Conservation (phyloP, 2,888 invertebrate genomes). For the Pseudococcus viburni region DNA sequence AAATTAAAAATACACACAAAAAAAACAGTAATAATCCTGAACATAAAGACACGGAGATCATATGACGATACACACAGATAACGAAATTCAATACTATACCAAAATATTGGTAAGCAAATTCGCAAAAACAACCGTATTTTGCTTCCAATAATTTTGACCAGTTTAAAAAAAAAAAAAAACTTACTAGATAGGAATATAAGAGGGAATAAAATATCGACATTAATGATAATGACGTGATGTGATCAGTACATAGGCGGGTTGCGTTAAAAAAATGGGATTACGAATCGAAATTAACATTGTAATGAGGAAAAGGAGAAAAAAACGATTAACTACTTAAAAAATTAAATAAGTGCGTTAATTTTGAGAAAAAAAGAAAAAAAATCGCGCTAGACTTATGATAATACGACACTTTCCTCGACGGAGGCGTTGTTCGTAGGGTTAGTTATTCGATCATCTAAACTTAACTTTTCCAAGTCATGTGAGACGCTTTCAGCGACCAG, state of each 20-base stretch:
- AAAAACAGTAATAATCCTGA: slow-evolving; percentile 39
- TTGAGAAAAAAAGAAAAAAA: slow-evolving; percentile 2
- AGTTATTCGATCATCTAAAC: slow-evolving; percentile 54
- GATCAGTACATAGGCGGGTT: slow-evolving; percentile 40
- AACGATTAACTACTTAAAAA: slow-evolving; percentile 49
- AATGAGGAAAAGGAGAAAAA: slow-evolving; percentile 5
- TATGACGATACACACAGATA: slow-evolving; percentile 41
- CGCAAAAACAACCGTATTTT: slow-evolving; percentile 6
- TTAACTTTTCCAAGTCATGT: slow-evolving; percentile 43
- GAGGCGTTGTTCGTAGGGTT: background rate
- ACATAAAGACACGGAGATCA: slow-evolving; percentile 42
- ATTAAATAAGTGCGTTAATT: slow-evolving; percentile 50
- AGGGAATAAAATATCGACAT: slow-evolving; percentile 44
- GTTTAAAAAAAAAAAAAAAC: slow-evolving; percentile 6
- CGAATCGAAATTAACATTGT: slow-evolving; percentile 31
- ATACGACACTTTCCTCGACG: slow-evolving; percentile 4
- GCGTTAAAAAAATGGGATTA: slow-evolving; percentile 38
- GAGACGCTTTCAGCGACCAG: background rate
- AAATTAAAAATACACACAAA: slow-evolving; percentile 36
- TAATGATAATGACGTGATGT: slow-evolving; percentile 35
- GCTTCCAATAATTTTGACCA: slow-evolving; percentile 8
- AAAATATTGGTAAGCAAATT: slow-evolving; percentile 36
- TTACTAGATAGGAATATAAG: slow-evolving; percentile 27
- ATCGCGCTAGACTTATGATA: slow-evolving; percentile 37
- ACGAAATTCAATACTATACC: slow-evolving; percentile 12